Base-by-base conservation (phyloP, 2,797 vertebrate species). In the Pelochelys cantorii region DNA sequence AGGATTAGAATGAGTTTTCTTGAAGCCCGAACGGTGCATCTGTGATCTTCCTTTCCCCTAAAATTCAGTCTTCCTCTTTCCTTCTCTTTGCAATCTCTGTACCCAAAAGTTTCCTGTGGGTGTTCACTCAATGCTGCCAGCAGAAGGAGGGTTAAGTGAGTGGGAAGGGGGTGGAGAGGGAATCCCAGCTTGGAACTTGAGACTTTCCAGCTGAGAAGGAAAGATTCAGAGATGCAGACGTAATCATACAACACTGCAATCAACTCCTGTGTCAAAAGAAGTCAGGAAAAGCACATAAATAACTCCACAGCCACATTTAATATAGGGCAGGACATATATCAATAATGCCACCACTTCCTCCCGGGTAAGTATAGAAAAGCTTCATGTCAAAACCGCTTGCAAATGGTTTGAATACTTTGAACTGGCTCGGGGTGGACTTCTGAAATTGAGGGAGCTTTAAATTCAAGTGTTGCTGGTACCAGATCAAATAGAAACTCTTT, bases 141-240 rank as follows among this genome's bases (percentile, higher is more conserved):
- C 97, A 97, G 60, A 84, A 97, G 94, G 89, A 98, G 98, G 93
- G 98, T 98, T 98, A 98, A 98, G 95, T 87, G 57, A 90, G 88
- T 74, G 79, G 65, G 91, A 94, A 96, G 97, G 94, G 95, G 97
- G 97, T 97, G 97, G 97, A 97, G 97, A 98, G 97, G 97, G 98
- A 97, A 96, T 97, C 97, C 97, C 97, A 92, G 95, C 90, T 96
- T 90, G 98, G 98, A 98, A 98, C 97, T 97, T 95, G 98, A 98
- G 94, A 96, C 97, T 97, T 98, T 95, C 97, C 97, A 97, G 98
- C 98, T 98, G 96, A 98, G 97, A 88, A 86, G 57, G 93, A 86
- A 87, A 92, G 94, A 89, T 95, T 97, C 88, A 75, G 93, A 97
- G 97, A 96, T 96, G 97, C 95, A 95, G 97, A 97, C 92, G 94